phyloP scores from a whole-genome alignment of 2,113 vertebrate genomes.

The Sinocyclocheilus anophthalmus region DNA sequence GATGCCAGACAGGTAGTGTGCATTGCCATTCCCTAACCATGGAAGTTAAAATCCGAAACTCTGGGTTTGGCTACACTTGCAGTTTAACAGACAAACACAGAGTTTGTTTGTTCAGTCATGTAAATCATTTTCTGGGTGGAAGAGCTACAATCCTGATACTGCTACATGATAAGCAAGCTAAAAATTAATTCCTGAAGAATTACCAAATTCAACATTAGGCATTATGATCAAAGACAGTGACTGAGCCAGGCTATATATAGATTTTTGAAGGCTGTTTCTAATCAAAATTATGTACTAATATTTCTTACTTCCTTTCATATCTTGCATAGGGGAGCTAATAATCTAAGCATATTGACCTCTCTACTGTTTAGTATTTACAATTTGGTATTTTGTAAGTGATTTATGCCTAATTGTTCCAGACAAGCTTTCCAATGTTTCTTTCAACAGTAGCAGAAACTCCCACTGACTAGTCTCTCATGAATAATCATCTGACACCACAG shows the following conservation, averaged over 20 bases:
- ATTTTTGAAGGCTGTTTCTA: background rate
- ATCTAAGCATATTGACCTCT: background rate
- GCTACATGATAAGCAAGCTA: background rate
- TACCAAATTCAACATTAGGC: constrained; percentile 13
- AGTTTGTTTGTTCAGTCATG: background rate
- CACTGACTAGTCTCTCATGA: constrained; percentile 4
- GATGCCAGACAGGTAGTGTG: background rate
- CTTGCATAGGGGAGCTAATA: background rate
- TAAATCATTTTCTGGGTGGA: constrained; percentile 6
- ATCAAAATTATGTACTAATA: background rate
- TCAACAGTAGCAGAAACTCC: constrained; percentile 10
- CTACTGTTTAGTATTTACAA: background rate
- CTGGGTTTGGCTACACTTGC: constrained; percentile 1
- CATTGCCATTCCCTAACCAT: background rate
- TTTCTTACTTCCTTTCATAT: background rate
- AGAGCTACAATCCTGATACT: background rate
- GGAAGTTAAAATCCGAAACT: background rate
- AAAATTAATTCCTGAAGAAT: background rate
- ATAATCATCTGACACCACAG: constrained; percentile 32
- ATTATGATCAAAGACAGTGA: constrained; percentile 24
- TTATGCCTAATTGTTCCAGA: constrained; percentile 7
- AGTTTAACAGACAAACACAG: constrained; percentile 47
- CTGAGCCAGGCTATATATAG: background rate
- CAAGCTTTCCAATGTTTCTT: constrained; percentile 11
- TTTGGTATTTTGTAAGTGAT: background rate